A percentile compares a stretch with the other conserved stretches of the same genome.
Conservation (phyloP, 2,113 vertebrate genomes). For the Camelus dromedarius region DNA sequence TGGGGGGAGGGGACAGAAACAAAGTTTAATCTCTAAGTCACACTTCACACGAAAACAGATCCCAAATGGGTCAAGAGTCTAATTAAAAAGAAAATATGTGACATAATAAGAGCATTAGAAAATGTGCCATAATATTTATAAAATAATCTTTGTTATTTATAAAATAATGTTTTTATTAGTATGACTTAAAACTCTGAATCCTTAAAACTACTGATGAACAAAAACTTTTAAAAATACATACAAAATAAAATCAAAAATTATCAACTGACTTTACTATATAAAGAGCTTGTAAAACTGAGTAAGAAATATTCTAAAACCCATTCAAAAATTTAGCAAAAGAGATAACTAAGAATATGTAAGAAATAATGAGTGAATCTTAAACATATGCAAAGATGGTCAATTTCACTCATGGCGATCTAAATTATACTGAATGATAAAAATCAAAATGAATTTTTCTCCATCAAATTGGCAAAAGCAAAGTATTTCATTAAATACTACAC, state of each 20-base stretch:
- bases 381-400: background rate
- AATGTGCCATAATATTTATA: background rate
- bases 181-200: background rate
- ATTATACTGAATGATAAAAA: background rate
- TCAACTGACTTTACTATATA: background rate
- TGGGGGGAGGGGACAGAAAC: rapidly evolving
- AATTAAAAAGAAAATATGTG: background rate
- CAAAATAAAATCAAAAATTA: background rate
- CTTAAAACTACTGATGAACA: background rate
- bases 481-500: background rate
- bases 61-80: background rate
- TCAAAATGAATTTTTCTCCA: background rate
- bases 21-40: background rate
- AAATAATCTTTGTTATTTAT: background rate
- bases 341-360: background rate
- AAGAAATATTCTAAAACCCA: background rate
- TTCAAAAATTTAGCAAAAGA: background rate
- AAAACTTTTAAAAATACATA: background rate
- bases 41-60: background rate
- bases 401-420: background rate
- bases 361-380: background rate
- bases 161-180: background rate
- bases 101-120: background rate
- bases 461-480: background rate
- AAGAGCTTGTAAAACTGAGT: background rate